These are phyloP conservation scores for Phrixothrix hirtus DNA, from an alignment of 2,888 invertebrate species.

Conservation along the genomic window DNA sequence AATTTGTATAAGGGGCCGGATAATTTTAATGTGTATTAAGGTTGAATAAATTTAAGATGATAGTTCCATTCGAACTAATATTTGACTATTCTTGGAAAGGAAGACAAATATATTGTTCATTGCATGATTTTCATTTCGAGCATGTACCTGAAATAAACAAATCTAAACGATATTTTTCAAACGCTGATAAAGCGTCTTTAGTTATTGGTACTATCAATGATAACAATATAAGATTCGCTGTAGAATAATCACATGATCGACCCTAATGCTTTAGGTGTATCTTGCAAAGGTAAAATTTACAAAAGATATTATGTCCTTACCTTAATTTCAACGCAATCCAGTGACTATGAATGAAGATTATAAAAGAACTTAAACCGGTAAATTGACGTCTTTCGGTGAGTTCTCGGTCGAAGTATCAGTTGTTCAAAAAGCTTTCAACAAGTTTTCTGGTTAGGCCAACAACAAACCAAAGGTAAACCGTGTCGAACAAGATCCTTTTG, in stretches of 20 bases:
- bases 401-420: too few relatives aligned
- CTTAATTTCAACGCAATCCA: too few relatives aligned
- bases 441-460: too few relatives aligned
- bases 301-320: too few relatives aligned
- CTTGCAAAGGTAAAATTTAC: constrained; percentile 26
- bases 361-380: too few relatives aligned
- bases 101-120: constrained; percentile 19
- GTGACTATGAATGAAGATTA: too few relatives aligned
- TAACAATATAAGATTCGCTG: constrained; percentile 23
- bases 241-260: constrained; percentile 24
- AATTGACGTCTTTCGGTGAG: too few relatives aligned
- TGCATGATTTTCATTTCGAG: constrained; percentile 30
- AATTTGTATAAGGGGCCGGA: neutral
- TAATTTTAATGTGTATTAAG: constrained; percentile 17
- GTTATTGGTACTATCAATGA: constrained; percentile 29
- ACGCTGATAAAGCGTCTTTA: constrained; percentile 31
- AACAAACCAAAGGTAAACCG: too few relatives aligned
- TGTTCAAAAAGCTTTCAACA: too few relatives aligned
- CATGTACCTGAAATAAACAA: constrained; percentile 32
- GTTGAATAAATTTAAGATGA: constrained; percentile 25
- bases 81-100: constrained; percentile 25
- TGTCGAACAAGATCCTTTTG: too few relatives aligned
- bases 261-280: constrained; percentile 20
- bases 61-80: constrained; percentile 20
- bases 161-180: constrained; percentile 22